Base-by-base conservation (phyloP, 2,113 vertebrate genomes). In the Clupea harengus region DNA sequence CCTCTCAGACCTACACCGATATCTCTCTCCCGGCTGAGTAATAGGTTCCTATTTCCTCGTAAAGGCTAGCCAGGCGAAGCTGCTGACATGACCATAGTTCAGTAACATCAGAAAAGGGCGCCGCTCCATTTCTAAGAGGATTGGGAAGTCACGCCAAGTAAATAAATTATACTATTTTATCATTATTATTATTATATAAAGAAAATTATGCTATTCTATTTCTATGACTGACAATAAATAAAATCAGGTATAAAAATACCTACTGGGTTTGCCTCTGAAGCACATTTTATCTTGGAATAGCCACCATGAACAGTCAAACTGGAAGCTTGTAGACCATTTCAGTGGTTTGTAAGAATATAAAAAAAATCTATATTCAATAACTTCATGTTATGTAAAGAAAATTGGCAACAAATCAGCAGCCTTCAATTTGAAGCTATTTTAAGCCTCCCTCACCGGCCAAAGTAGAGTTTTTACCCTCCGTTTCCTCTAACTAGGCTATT, bases 31-130 rank as follows among this genome's bases (percentile, higher is more conserved):
- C 15, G 17, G 9, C 39, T 81, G 78, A 84, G 60, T 85, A 17
- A 78, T 85, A 8, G 84, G 45, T 50, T 45, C 64, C 57, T 67
- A 46, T 45, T 45, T 20, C 57, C 57, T 10, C 83, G 46, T 84
- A 84, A 84, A 67, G 22, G 39, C 39, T 45, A 32, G 32, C 28
- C 72, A 78, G 25, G 13, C 72, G 11, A 6, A 39, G 72, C 72
- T 78, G 72, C 72, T 78, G 72, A 78, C 72, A 39, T 18, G 25
- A 78, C 72, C 32, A 39, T 32, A 78, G 72, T 78, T 78, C 15
- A 8, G 72, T 78, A 32, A 15, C 72, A 78, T 78, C 72, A 78
- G 39, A 78, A 39, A 78, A 32, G 11, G 13, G 39, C 39, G 39
- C 39, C 4, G 32, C 28, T 78, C 39, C 32, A 15, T 15, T 78